Evolutionary conservation across 2,113 vertebrate species (phyloP), one percentile per base, ranked within the genome.

Genomic region (Phocoena phocoena): DNA sequence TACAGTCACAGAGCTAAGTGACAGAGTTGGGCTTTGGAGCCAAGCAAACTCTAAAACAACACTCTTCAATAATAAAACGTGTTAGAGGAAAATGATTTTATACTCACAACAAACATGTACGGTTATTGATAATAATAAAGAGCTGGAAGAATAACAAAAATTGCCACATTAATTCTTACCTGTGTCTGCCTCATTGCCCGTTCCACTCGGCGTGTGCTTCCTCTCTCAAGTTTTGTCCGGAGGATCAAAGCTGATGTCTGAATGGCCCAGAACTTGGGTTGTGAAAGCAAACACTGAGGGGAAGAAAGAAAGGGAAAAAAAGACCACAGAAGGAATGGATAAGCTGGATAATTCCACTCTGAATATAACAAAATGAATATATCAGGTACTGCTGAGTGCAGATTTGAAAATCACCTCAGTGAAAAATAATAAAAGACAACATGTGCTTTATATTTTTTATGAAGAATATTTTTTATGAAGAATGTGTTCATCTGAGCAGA

Each of bases 151-250:
- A 44, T 47, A 55, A 71, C 33, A n/a, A 89, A 33, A 55, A 58
- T 0, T 4, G 47, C 79, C 86, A 6, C 21, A 1, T 26, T 21
- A 28, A 20, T 12, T 53, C 97, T 97, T 98, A 99, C 99, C 99
- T 99, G 99, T 5, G 98, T 99, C 98, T 99, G 99, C 98, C 98
- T 99, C 99, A 99, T 99, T 50, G 99, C 99, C 44, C 99, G 98
- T 85, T 99, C 99, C 81, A 99, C 98, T 91, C 99, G 98, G 12
- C 99, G 99, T 14, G 98, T 98, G 44, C 98, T 99, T 85, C 99
- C 99, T 95, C 97, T 98, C 97, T 99, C 99, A 97, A 99, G 98
- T 97, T 99, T 99, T 86, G 99, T 99, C 95, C 99, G 98, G 83
- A 99, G 98, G 74, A 99, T 99, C 44, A 99, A 98, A 0, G 99